Percentiles rank a stretch among this genome's conserved stretches.
Conservation (phyloP, 2,797 vertebrate species). For the Artibeus lituratus region DNA sequence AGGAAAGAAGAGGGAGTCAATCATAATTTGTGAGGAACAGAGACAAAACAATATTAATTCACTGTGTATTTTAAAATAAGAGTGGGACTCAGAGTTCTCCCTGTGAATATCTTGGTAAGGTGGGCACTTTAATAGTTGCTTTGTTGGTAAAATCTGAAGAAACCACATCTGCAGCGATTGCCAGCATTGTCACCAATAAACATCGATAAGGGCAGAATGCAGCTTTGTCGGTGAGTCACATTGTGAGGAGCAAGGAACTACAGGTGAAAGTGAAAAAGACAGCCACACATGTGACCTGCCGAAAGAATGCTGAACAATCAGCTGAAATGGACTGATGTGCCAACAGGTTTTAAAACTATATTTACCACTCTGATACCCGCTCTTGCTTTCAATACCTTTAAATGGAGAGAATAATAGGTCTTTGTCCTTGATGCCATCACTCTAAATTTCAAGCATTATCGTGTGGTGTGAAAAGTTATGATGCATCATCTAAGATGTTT, state of each 20-base stretch:
- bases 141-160: neutral
- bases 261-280: neutral
- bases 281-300: rapidly evolving
- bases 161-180: neutral
- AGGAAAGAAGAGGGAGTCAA: too few species aligned
- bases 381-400: neutral
- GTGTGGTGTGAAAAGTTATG: neutral
- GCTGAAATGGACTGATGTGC: neutral
- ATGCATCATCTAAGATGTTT: slow-evolving; percentile 5
- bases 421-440: neutral
- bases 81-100: neutral
- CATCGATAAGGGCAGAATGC: neutral
- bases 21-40: neutral
- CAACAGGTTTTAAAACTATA: neutral
- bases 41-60: neutral
- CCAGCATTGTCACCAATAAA: neutral
- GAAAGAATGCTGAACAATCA: neutral
- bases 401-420: neutral
- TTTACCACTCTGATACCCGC: neutral
- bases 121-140: neutral
- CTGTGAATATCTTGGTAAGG: neutral
- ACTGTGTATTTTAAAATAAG: neutral
- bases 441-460: neutral
- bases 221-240: neutral
- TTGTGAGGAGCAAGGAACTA: neutral